Evolutionary conservation across 2,888 invertebrate genomes (phyloP).

Genomic region (Ormyrus nitidulus): DNA sequence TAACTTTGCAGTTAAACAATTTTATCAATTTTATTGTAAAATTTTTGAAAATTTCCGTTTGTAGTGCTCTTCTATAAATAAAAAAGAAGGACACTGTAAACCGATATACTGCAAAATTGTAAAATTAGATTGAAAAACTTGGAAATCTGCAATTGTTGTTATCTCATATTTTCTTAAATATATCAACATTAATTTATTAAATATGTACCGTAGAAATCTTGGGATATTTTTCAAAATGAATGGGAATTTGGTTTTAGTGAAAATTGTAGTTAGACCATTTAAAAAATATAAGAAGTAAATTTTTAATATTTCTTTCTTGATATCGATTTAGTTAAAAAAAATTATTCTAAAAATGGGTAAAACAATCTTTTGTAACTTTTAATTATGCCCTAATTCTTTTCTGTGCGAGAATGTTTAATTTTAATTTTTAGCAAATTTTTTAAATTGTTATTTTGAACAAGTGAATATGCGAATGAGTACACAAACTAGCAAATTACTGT

Average conservation of each 20-base stretch:
- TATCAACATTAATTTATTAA: slow-evolving; percentile 31
- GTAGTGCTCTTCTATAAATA: too few relatives aligned
- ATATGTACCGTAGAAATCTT: slow-evolving; percentile 23
- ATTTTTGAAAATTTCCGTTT: too few relatives aligned
- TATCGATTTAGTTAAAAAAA: slow-evolving; percentile 36
- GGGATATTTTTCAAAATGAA: slow-evolving; percentile 19
- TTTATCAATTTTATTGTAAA: too few relatives aligned
- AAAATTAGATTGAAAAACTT: too few relatives aligned
- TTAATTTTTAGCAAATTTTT: slow-evolving; percentile 46
- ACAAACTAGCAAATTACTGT: slow-evolving; percentile 48
- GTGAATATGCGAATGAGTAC: slow-evolving; percentile 53
- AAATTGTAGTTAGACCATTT: slow-evolving; percentile 37
- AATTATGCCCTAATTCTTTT: slow-evolving; percentile 34
- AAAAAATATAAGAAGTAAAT: slow-evolving; percentile 35
- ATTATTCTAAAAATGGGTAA: slow-evolving; percentile 52
- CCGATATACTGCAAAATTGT: too few relatives aligned
- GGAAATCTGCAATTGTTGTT: too few relatives aligned
- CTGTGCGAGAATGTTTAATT: slow-evolving; percentile 12
- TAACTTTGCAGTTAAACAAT: too few relatives aligned
- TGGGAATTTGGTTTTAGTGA: slow-evolving; percentile 27
- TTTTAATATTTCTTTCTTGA: slow-evolving; percentile 28
- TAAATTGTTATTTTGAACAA: slow-evolving; percentile 52
- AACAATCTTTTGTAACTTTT: slow-evolving; percentile 43
- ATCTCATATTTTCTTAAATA: background rate
- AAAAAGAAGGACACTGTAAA: too few relatives aligned